Evolutionary conservation across 2,888 invertebrate species (phyloP), one percentile per base, ranked within the genome.

Genomic region (Cremastinae sp.): DNA sequence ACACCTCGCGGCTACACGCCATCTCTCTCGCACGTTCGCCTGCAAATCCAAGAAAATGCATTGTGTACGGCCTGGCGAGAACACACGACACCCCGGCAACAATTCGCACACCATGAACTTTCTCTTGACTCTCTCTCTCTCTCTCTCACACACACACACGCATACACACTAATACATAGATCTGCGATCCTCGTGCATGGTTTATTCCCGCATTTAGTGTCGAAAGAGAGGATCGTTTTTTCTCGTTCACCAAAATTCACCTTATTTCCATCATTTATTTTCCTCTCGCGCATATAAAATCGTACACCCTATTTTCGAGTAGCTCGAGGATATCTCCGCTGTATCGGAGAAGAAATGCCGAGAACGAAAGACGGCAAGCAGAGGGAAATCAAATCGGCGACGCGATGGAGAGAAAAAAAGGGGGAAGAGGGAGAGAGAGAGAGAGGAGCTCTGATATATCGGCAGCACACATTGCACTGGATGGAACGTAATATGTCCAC

Each of bases 401-500:
- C 18, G 18, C 18, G 18, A 20, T 4, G 9, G 18, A 10, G 43
- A 53, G 41, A 47, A 43, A 58, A 61, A 43, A 22, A 54, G 56
- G 10, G 38, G 36, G 62, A 18, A 49, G 59, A 22, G 53, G 54
- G 54, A 64, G 61, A 68, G 79, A 70, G 81, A 79, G 80, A 74
- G 62, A 76, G 74, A 79, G 72, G 80, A 83, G 82, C 87, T 84
- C 90, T 91, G 91, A 92, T 91, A 90, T 91, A 92, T 91, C 90
- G 91, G 89, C 89, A 88, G 91, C 91, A 91, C 92, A 91, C 91
- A 91, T 91, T 92, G 91, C 91, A 90, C 90, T 91, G 90, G 91
- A 91, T 91, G 91, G 91, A 91, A 91, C 91, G 91, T 91, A 92
- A 91, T 92, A 91, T 92, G 92, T 91, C 91, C 91, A 90, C 90